A percentile compares a stretch with the other conserved stretches of the same genome.
phyloP scores from a whole-genome alignment of 2,888 invertebrate species.

The Polydrusus cervinus region DNA sequence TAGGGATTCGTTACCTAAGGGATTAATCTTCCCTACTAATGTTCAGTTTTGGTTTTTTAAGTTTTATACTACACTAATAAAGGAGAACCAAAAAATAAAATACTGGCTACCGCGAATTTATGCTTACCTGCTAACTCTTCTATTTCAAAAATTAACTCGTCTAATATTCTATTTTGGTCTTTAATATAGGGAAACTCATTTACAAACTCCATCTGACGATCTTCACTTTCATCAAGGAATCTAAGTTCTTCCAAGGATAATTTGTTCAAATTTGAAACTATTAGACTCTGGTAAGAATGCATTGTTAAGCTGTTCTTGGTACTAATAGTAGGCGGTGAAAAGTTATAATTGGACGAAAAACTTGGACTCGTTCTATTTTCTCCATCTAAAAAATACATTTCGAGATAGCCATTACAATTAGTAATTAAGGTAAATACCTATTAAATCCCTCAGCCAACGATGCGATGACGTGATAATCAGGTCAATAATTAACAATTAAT shows the following conservation, averaged over 20 bases:
- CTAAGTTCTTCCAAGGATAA: slow-evolving; percentile 79
- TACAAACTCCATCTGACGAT: slow-evolving; percentile 83
- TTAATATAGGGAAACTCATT: slow-evolving; percentile 80
- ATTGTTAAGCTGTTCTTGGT: not conserved
- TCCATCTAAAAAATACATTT: slow-evolving; percentile 60
- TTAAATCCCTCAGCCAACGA: too few relatives aligned
- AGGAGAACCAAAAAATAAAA: too few relatives aligned
- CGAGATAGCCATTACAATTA: too few relatives aligned
- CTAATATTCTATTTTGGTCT: slow-evolving; percentile 80
- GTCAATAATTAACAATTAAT: slow-evolving; percentile 1
- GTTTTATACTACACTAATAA: too few relatives aligned
- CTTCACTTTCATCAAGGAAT: slow-evolving; percentile 80
- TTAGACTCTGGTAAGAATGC: slow-evolving; percentile 48
- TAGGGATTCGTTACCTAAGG: too few relatives aligned
- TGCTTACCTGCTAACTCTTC: slow-evolving; percentile 79
- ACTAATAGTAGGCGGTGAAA: slow-evolving; percentile 29
- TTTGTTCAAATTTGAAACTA: slow-evolving; percentile 73
- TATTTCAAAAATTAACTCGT: slow-evolving; percentile 82
- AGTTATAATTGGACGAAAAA: slow-evolving; percentile 33
- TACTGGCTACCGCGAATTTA: too few relatives aligned
- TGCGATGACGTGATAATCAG: too few relatives aligned
- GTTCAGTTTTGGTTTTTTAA: too few relatives aligned
- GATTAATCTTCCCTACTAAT: too few relatives aligned
- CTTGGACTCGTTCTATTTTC: slow-evolving; percentile 64
- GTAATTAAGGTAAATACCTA: too few relatives aligned